Evolutionary conservation across 2,113 vertebrate species (phyloP), one percentile per base, ranked within the genome.

Genomic region (Psettodes erumei): DNA sequence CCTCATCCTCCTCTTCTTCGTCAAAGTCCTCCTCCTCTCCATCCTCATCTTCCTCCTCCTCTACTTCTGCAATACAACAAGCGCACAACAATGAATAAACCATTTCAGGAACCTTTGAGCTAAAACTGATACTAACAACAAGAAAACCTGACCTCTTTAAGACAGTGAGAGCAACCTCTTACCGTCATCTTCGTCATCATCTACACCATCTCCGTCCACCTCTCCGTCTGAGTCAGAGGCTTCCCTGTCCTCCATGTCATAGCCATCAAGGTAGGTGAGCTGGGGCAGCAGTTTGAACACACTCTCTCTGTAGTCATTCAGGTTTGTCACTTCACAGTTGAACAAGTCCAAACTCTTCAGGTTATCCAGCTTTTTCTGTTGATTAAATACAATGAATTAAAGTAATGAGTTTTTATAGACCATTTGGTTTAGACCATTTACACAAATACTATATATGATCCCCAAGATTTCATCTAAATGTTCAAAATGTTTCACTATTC

Each of bases 311-410:
- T 98, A 98, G 89, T 97, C 96, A 2, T 95, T 96, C 62, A 96
- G 90, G 86, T 96, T 96, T 73, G 96, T 98, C 73, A 98, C 96
- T 92, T 98, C 96, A 93, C 96, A 98, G 93, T 97, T 97, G 89
- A 97, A 98, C 77, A 98, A 92, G 87, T 98, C 96, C 87, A 98
- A 93, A 91, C 96, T 97, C 93, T 96, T 97, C 89, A 98, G 91
- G 88, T 94, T 94, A 50, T 95, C 95, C 86, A 97, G 92, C 85
- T 97, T 97, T 97, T 97, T 97, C 96, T 97, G 90, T 79, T 4
- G 59, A 70, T 43, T 18, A 58, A 53, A 65, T 9, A 15, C 45
- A 53, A 33, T 3, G 1, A 43, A 27, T 23, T 8, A 8, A 32
- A 9, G 28, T 30, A 58, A 47, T 60, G 35, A 71, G n/a, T n/a